These are phyloP conservation scores for Pteronotus mesoamericanus DNA, from an alignment of 2,797 vertebrate species.

Conservation along the genomic window DNA sequence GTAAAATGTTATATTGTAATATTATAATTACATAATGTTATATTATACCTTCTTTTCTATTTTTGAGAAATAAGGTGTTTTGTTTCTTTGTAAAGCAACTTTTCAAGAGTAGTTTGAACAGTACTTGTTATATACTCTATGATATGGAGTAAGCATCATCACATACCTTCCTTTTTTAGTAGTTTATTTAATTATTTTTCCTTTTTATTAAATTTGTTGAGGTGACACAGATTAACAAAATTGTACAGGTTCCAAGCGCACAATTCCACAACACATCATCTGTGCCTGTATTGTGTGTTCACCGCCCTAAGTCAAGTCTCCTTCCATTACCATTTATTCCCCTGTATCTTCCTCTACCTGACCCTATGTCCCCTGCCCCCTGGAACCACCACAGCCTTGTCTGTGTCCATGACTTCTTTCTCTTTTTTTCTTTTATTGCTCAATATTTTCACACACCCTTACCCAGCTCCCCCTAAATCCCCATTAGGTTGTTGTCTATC, in stretches of 20 bases:
- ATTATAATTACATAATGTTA: not conserved
- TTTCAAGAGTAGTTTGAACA: not conserved
- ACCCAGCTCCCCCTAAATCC: no score
- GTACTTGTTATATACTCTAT: not conserved
- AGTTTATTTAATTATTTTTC: not conserved
- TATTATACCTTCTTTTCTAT: not conserved
- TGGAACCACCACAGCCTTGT: not conserved
- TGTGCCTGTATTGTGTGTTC: not conserved
- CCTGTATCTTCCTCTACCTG: not conserved
- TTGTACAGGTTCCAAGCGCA: not conserved
- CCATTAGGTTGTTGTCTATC: not conserved
- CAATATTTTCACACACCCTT: not conserved
- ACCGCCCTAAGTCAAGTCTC: not conserved
- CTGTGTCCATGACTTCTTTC: not conserved
- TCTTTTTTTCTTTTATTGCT: not conserved
- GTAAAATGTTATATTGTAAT: not conserved
- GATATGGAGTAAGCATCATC: not conserved
- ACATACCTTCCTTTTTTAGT: not conserved
- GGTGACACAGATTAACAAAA: not conserved
- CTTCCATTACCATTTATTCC: not conserved
- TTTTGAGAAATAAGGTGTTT: not conserved
- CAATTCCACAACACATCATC: not conserved
- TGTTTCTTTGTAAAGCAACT: not conserved
- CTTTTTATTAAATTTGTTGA: not conserved
- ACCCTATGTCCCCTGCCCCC: not conserved